Conservation (phyloP, 2,888 invertebrate species). For the Crossocerus cetratus region DNA sequence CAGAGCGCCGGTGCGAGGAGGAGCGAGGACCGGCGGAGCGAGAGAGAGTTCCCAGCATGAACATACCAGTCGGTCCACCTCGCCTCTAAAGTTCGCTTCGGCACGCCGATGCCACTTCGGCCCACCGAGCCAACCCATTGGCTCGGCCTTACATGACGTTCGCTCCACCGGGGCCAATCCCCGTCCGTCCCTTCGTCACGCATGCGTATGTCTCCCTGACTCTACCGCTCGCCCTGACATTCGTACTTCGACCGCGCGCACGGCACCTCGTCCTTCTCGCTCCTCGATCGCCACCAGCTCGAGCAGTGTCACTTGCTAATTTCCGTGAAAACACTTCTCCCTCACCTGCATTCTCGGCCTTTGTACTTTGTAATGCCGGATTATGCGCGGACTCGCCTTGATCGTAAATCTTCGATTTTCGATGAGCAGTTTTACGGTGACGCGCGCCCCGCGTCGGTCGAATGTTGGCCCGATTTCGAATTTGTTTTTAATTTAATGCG, state of each 20-base stretch:
- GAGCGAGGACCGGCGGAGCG: slow-evolving; percentile 12
- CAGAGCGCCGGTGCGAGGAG: slow-evolving; percentile 11
- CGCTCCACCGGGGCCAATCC: slow-evolving; percentile 58
- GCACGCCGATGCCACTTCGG: slow-evolving; percentile 56
- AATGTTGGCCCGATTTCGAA: no score
- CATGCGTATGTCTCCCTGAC: slow-evolving; percentile 30
- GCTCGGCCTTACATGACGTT: slow-evolving; percentile 70
- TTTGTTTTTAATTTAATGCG: no score
- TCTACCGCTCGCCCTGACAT: slow-evolving; percentile 27
- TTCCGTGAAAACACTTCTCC: no score
- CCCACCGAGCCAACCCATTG: slow-evolving; percentile 61
- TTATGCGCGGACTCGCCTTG: no score
- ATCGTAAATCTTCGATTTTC: no score
- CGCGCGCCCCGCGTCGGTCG: no score
- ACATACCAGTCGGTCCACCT: slow-evolving; percentile 64
- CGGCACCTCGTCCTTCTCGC: slow-evolving; percentile 16
- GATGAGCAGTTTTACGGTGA: no score
- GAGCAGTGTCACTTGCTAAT: neutral
- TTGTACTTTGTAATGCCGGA: no score
- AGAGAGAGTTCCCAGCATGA: slow-evolving; percentile 35
- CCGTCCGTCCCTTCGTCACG: slow-evolving; percentile 9
- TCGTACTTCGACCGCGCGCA: slow-evolving; percentile 38
- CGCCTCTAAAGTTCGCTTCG: slow-evolving; percentile 56
- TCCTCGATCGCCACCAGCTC: neutral
- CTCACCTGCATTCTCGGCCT: no score